These are phyloP conservation scores for Sthenelais limicola DNA, from an alignment of 2,888 invertebrate species.

Conservation along the genomic window DNA sequence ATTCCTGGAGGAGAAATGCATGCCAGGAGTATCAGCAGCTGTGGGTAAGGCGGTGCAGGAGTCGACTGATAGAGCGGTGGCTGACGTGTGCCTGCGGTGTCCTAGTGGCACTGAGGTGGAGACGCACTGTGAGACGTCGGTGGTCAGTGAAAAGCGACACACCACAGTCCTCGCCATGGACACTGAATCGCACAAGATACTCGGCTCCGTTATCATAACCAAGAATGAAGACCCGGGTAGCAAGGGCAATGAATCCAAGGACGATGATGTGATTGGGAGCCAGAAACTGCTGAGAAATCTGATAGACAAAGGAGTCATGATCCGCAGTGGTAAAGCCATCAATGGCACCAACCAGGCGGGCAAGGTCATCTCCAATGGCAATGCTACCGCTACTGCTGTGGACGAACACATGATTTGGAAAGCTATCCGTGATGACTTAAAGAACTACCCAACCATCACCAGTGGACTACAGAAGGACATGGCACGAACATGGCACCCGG, in stretches of 20 bases:
- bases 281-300: conserved; percentile 24
- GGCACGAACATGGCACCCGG: conserved; percentile 27
- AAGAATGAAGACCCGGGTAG: conserved; percentile 6
- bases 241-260: conserved; percentile 8
- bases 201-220: conserved; percentile 30
- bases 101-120: conserved; percentile 21
- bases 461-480: conserved; percentile 27
- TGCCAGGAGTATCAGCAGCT: conserved; percentile 11
- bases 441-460: conserved; percentile 14
- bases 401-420: conserved; percentile 37
- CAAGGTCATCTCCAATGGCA: conserved; percentile 4
- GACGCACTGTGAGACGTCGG: conserved; percentile 20
- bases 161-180: conserved; percentile 30
- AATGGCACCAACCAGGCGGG: not conserved
- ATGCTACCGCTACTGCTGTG: not conserved
- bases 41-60: conserved; percentile 31
- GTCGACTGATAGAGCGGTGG: conserved; percentile 20
- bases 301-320: conserved; percentile 25
- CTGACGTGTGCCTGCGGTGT: conserved; percentile 1
- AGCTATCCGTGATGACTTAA: conserved; percentile 27
- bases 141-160: conserved; percentile 20
- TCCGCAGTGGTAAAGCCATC: not conserved
- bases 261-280: conserved; percentile 26
- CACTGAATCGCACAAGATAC: conserved; percentile 24
- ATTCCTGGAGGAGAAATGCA: conserved; percentile 17